These are phyloP conservation scores for Lamproptera curius DNA, from an alignment of 2,888 invertebrate genomes.

Conservation along the genomic window DNA sequence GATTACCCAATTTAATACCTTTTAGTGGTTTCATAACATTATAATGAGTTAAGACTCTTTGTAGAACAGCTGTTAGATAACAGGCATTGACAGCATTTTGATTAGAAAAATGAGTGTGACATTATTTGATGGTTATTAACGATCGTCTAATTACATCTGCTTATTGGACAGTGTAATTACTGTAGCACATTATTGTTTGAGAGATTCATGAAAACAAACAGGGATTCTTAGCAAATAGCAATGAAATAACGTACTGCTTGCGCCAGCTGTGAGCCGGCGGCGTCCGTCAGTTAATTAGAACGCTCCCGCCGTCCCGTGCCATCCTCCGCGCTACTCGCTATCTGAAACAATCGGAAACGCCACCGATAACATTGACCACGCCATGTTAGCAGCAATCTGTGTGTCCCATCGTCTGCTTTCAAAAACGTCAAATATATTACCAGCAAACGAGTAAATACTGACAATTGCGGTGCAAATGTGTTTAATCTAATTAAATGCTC, in stretches of 20 bases:
- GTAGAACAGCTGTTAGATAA: constrained; percentile 9
- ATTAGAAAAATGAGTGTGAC: too few species aligned
- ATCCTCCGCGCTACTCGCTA: constrained; percentile 69
- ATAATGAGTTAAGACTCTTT: background rate
- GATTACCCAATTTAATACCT: background rate
- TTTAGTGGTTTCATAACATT: background rate
- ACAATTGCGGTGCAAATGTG: constrained; percentile 7
- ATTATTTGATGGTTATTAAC: background rate
- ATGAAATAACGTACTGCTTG: constrained; percentile 57
- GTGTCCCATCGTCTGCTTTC: constrained; percentile 20
- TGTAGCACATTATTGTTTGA: too few species aligned
- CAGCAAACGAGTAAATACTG: constrained; percentile 5
- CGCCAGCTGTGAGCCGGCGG: constrained; percentile 73
- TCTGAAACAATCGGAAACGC: constrained; percentile 74
- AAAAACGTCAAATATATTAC: constrained; percentile 9
- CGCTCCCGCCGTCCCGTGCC: constrained; percentile 62
- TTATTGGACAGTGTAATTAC: too few species aligned
- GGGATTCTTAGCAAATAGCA: too few species aligned
- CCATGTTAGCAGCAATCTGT: constrained; percentile 24
- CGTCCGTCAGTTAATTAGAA: constrained; percentile 73
- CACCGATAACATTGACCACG: constrained; percentile 61
- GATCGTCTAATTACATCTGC: too few species aligned
- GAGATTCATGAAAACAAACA: too few species aligned
- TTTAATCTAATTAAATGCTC: constrained; percentile 66
- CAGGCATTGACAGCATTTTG: background rate